Evolutionary conservation across 1,140 invertebrate species (phyloP), one percentile per base, ranked within the genome.

Genomic region (Neotoxoptera formosana): DNA sequence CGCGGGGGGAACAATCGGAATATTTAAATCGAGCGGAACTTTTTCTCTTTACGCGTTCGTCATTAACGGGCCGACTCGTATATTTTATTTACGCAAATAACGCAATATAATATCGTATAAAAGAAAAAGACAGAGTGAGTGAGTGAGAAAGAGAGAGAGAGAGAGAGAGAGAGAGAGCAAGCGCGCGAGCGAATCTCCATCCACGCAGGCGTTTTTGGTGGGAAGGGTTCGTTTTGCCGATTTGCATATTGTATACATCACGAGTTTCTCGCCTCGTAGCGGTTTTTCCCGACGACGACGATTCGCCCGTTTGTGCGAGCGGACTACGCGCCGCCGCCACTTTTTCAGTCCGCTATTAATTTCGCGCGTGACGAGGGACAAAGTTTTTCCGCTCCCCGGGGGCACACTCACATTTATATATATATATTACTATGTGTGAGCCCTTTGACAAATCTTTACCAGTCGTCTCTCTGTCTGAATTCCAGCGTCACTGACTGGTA

Each of bases 41-140:
- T 89, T 89, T 89, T 48, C n/a, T 89, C 87, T 89, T 89, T 53
- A 51, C 87, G n/a, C 48, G n/a, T 34, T 53, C 48, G n/a, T 88
- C 87, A 89, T 89, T 89, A 89, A 89, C 87, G 48, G 87, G 20
- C 48, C n/a, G n/a, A n/a, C 48, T 89, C 48, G 47, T 89, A 89
- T 53, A 89, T 89, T 89, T 89, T 89, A 89, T 89, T 89, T 89
- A 36, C 87, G 48, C 8, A 20, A 53, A 47, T 34, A 47, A 89
- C 41, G 45, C 84, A 45, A 30, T 84, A 84, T 84, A 84, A 41
- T 36, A 83, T 83, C 14, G n/a, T 3, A 23, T 36, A 83, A 36
- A 83, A 83, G n/a, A 76, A 34, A 76, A n/a, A 67, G 14, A 51
- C 7, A 51, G 60, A n/a, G n/a, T n/a, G n/a, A n/a, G n/a, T n/a